These are phyloP conservation scores for Rhipidura dahli DNA, from an alignment of 2,113 vertebrate species.

Conservation along the genomic window DNA sequence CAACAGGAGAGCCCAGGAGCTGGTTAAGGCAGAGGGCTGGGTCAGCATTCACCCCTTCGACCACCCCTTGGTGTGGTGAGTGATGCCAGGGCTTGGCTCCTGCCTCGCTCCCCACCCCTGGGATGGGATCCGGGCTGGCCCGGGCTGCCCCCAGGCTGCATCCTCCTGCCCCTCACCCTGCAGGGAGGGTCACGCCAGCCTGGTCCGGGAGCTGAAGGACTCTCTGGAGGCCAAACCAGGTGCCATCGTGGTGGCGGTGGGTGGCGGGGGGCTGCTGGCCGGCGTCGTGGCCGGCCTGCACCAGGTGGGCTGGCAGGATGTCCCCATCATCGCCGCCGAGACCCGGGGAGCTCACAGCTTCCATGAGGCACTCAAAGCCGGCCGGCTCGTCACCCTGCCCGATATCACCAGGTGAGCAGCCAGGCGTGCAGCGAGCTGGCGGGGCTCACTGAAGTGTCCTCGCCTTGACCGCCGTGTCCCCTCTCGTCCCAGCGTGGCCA, in stretches of 20 bases:
- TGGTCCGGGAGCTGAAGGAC: constrained; percentile 82
- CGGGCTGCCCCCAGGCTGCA: not conserved
- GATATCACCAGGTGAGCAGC: constrained; percentile 85
- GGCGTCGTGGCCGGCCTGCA: constrained; percentile 82
- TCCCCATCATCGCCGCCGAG: constrained; percentile 87
- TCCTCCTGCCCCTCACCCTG: fast-evolving
- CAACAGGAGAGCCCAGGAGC: constrained; percentile 76
- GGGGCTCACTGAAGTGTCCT: fast-evolving
- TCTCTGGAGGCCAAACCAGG: constrained; percentile 77
- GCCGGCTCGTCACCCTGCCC: constrained; percentile 80
- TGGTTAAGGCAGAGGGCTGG: constrained; percentile 76
- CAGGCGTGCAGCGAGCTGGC: fast-evolving
- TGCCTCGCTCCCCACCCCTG: fast-evolving
- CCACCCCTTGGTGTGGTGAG: constrained; percentile 90
- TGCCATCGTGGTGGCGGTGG: constrained; percentile 84
- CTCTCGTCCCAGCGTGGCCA: constrained; percentile 78
- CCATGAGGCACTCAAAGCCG: constrained; percentile 77
- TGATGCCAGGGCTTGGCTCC: not conserved
- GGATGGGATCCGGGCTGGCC: fast-evolving
- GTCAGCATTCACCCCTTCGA: constrained; percentile 85
- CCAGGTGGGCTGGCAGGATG: constrained; percentile 81
- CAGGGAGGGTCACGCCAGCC: constrained; percentile 87
- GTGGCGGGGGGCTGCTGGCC: constrained; percentile 86
- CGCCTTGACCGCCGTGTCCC: not conserved
- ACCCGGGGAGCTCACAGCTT: constrained; percentile 87